These are phyloP conservation scores for Aspidapion aeneum DNA, from an alignment of 2,888 invertebrate species.

Conservation along the genomic window DNA sequence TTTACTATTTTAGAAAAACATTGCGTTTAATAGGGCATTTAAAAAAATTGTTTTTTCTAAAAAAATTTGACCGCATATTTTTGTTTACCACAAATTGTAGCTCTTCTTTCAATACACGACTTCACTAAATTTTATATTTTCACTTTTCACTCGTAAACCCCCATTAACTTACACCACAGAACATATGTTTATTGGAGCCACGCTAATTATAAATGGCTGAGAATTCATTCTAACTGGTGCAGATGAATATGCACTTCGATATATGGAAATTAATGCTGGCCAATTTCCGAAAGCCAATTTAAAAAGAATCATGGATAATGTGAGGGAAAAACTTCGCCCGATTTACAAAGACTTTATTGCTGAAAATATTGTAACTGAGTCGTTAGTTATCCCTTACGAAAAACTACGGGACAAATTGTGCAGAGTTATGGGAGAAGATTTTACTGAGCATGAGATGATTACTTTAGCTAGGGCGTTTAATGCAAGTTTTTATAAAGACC, in stretches of 20 bases:
- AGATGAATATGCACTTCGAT: conserved; percentile 82
- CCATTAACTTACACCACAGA: conserved; percentile 73
- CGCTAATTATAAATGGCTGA: conserved; percentile 72
- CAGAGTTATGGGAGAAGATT: conserved; percentile 62
- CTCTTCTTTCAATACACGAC: too few species aligned
- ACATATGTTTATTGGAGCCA: conserved; percentile 83
- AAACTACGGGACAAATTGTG: conserved; percentile 56
- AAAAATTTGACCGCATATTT: too few species aligned
- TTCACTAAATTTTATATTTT: too few species aligned
- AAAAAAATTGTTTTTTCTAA: too few species aligned
- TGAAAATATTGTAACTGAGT: conserved; percentile 56
- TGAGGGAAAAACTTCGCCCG: conserved; percentile 63
- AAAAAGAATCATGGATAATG: conserved; percentile 67
- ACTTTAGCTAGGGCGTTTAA: conserved; percentile 72
- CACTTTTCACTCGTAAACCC: conserved; percentile 65
- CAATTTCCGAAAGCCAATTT: conserved; percentile 75
- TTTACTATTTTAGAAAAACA: too few species aligned
- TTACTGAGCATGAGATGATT: conserved; percentile 79
- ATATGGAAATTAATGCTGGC: conserved; percentile 71
- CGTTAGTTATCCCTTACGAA: conserved; percentile 44
- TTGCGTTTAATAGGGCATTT: too few species aligned
- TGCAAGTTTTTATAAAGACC: conserved; percentile 53
- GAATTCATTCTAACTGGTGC: conserved; percentile 75
- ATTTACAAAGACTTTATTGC: conserved; percentile 75
- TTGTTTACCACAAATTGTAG: too few species aligned